phyloP scores from a whole-genome alignment of 1,140 invertebrate genomes.

The Metaphire vulgaris region DNA sequence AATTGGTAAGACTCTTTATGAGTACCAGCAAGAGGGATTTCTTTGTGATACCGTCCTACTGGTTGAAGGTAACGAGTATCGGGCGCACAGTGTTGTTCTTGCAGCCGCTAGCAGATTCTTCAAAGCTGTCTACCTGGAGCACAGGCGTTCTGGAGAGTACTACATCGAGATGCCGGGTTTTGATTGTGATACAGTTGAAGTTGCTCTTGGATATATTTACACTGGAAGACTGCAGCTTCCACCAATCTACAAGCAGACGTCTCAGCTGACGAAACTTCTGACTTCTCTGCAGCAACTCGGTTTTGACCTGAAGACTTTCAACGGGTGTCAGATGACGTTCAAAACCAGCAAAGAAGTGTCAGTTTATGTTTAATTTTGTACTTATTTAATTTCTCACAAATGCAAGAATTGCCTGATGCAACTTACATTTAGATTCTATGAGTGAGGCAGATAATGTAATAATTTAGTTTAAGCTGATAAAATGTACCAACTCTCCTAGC shows the following conservation, averaged over 20 bases:
- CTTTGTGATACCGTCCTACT: slow-evolving; percentile 14
- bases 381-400: too few relatives aligned
- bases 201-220: slow-evolving; percentile 13
- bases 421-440: too few relatives aligned
- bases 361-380: too few relatives aligned
- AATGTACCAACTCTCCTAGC: too few relatives aligned
- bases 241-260: background rate
- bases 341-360: background rate
- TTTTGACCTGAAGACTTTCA: slow-evolving; percentile 1
- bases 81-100: slow-evolving; percentile 15
- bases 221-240: slow-evolving; percentile 9
- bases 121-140: slow-evolving; percentile 1
- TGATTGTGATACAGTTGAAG: background rate
- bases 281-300: background rate
- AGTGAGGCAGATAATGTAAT: too few relatives aligned
- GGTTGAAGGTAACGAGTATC: background rate
- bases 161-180: slow-evolving; percentile 18
- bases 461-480: too few relatives aligned
- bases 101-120: slow-evolving; percentile 11
- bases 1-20: background rate
- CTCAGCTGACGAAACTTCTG: background rate
- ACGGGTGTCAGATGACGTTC: background rate
- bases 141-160: slow-evolving; percentile 1
- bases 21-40: slow-evolving; percentile 5
- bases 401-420: too few relatives aligned